Base-by-base conservation (phyloP, 1,140 invertebrate species). In the Apis cerana region DNA sequence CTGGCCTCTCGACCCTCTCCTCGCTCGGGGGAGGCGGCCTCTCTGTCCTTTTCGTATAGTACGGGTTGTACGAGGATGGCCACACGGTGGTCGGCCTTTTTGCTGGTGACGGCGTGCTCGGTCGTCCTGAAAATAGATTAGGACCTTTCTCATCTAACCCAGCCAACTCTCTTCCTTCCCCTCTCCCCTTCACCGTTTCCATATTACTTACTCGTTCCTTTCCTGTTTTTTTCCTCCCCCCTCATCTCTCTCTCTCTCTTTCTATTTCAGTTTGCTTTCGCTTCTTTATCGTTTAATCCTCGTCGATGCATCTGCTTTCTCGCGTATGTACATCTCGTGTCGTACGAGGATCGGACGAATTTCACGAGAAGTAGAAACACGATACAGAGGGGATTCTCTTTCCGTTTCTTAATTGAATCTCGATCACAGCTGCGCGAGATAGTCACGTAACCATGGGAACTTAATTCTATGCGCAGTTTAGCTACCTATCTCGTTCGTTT, bases 91-190 rank as follows among this genome's bases (percentile, higher is more conserved):
- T 93, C 75, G 87, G 89, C 83, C 90, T 91, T 90, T 89, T 90
- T 83, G 88, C 81, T 86, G 91, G 93, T 75, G 89, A 84, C 79
- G 91, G 87, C 67, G 91, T 93, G 84, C 90, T 91, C 87, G 92
- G 90, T 88, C 89, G 92, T 81, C 92, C 93, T 93, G 93, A 86
- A 93, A 93, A 89, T 90, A 93, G 84, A 93, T 90, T 89, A 93
- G 91, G 90, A 91, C 91, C 90, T 83, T 89, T 88, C 89, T 92
- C 91, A 92, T 92, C 91, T 89, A 92, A 84, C 84, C 90, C 88
- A 91, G 85, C 68, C 77, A 81, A 85, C 76, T 88, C 76, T 71
- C 70, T 72, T 58, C 19, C 61, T 84, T 75, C 56, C 50, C 52
- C 62, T 74, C 33, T 85, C 82, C 83, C 81, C 77, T 65, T 76